These are phyloP conservation scores for Sitta europaea DNA, from an alignment of 2,113 vertebrate species.

Conservation along the genomic window DNA sequence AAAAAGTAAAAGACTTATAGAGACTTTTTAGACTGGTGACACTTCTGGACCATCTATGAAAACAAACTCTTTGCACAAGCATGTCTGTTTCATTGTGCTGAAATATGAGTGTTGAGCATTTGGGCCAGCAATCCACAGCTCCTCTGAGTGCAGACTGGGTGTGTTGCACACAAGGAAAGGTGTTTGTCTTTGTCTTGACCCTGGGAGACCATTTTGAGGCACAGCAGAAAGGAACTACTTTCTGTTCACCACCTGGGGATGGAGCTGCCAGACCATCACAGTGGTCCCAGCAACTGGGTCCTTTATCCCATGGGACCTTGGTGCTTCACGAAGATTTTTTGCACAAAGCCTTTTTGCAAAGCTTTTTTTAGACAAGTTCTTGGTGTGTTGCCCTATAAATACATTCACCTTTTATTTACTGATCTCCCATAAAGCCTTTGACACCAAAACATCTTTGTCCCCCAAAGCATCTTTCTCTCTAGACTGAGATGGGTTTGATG, in stretches of 20 bases:
- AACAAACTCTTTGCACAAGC: not conserved
- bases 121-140: not conserved
- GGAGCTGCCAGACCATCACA: not conserved
- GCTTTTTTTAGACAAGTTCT: too few species aligned
- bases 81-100: not conserved
- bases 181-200: not conserved
- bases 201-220: not conserved
- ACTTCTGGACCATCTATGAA: not conserved
- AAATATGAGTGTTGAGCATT: not conserved
- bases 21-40: not conserved
- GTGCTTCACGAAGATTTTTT: not conserved
- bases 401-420: not conserved
- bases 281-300: not conserved
- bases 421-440: not conserved
- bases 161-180: not conserved
- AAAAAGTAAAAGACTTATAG: not conserved
- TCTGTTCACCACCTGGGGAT: not conserved
- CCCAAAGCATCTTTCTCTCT: not conserved
- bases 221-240: not conserved
- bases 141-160: not conserved
- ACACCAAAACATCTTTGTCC: too few species aligned
- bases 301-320: fast-evolving
- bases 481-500: not conserved
- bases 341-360: too few species aligned
- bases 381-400: not conserved